Conservation (phyloP, 2,113 vertebrate genomes). For the Caranx melampygus region DNA sequence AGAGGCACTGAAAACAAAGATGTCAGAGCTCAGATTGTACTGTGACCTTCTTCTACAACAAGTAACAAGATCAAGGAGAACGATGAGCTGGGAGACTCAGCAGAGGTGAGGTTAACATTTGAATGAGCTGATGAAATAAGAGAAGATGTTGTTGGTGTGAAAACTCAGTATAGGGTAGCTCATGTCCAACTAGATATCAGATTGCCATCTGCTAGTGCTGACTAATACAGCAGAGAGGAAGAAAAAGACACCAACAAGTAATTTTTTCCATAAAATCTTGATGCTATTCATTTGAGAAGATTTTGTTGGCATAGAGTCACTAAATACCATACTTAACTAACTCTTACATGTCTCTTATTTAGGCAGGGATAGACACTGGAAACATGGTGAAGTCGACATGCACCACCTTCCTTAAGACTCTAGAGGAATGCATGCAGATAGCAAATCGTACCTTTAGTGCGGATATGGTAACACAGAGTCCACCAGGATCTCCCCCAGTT, state of each 20-base stretch:
- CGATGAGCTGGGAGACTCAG: constrained; percentile 65
- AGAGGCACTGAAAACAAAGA: constrained; percentile 95
- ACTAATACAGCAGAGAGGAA: neutral
- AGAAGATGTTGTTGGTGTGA: constrained; percentile 45
- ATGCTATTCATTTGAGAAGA: neutral
- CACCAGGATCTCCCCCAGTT: constrained; percentile 90
- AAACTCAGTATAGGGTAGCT: constrained; percentile 11
- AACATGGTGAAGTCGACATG: constrained; percentile 94
- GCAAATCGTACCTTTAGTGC: constrained; percentile 91
- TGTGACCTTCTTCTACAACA: constrained; percentile 98
- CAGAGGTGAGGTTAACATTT: constrained; percentile 68
- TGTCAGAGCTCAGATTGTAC: constrained; percentile 96
- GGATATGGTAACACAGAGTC: constrained; percentile 86
- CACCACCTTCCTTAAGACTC: constrained; percentile 94
- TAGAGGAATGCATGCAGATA: constrained; percentile 99
- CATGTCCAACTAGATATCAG: neutral
- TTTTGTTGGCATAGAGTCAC: neutral
- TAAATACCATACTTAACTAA: neutral
- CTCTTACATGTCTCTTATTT: constrained; percentile 20
- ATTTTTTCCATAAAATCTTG: neutral
- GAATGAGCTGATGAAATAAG: constrained; percentile 54
- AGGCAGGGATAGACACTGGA: constrained; percentile 89
- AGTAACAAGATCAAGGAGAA: constrained; percentile 90
- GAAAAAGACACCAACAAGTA: neutral
- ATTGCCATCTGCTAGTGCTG: neutral